Evolutionary conservation across 2,113 vertebrate species (phyloP), one percentile per base, ranked within the genome.

Genomic region (Monarcha castaneiventris): DNA sequence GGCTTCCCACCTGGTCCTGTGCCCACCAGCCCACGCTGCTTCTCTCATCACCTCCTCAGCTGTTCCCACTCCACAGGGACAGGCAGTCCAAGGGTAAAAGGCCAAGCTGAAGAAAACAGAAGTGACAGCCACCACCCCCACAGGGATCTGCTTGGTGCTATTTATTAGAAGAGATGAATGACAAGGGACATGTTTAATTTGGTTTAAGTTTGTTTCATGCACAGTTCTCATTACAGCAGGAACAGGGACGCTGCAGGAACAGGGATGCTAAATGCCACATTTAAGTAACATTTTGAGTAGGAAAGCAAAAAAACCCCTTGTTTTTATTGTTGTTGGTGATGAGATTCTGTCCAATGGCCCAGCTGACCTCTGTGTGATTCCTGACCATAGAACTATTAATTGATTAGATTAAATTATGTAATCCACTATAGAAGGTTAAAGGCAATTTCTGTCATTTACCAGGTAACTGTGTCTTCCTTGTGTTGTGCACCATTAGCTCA

Each of bases 31-130:
- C 77, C 81, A 91, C 84, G 11, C 71, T 66, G 74, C n/a, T 80
- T 91, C 89, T 97, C 87, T 97, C 89, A 89, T 89, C 87, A 95
- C 87, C 77, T 94, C 44, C 72, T 92, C 93, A 96, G 93, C 84
- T 97, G 93, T 94, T 93, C 49, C 64, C 26, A n/a, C n/a, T 61
- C 66, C 4, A 21, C 62, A 87, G 64, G 76, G 73, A 84, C 89
- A 68, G 61, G 48, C 89, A 78, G 56, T 37, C 49, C 23, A 3
- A 86, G 94, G 77, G 33, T 80, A 89, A 91, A 93, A 93, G 39
- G 27, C 41, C 29, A 3, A 87, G 49, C 58, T 93, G 64, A 77
- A 86, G 76, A 91, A 72, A 93, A 51, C 23, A 78, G 37, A 82
- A 71, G 66, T 64, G 91, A 35, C 69, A 79, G 77, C 52, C 44